Base-by-base conservation (phyloP, 1,140 invertebrate species). In the Ephestia elutella region DNA sequence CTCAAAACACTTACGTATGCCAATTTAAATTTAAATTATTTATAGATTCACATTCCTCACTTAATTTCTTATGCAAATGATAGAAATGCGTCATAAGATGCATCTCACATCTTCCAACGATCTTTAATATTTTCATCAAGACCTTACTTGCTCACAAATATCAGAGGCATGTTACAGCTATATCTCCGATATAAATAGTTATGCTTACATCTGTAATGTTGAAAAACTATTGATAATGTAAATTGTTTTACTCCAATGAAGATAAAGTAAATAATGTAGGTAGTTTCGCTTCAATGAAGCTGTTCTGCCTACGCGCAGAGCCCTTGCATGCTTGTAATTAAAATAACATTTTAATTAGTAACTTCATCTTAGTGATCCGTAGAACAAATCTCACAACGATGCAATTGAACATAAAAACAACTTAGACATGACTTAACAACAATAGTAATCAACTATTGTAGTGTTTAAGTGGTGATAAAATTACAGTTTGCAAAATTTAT, bases 191-290 rank as follows among this genome's bases (percentile, higher is more conserved):
- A 44, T 44, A 44, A 44, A 44, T 44, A 44, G 38, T 44, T 9
- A 44, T 44, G 38, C n/a, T 44, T 44, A 44, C 38, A 44, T 44
- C 38, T 44, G 38, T 44, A 44, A 44, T 44, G 10, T n/a, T 15
- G 38, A 44, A 44, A 44, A 44, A 44, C 30, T 44, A 44, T 44
- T 13, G 38, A 44, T 44, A 44, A 44, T 15, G 38, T 44, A 44
- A 44, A 44, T 44, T 44, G 38, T 44, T 44, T 44, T 44, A 44
- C 38, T 44, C 15, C 38, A 44, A 44, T 44, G 38, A 44, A 44
- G 38, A 44, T 44, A 44, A 44, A 15, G 38, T 44, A 44, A 44
- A 44, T 44, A 44, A n/a, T 17, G 38, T 15, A 44, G 30, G 30
- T 32, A 32, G 30, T 32, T 32, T 8, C 10, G 15, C 13, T 44